Conservation (phyloP, 2,113 vertebrate species). For the Notarius quadriscutis region DNA sequence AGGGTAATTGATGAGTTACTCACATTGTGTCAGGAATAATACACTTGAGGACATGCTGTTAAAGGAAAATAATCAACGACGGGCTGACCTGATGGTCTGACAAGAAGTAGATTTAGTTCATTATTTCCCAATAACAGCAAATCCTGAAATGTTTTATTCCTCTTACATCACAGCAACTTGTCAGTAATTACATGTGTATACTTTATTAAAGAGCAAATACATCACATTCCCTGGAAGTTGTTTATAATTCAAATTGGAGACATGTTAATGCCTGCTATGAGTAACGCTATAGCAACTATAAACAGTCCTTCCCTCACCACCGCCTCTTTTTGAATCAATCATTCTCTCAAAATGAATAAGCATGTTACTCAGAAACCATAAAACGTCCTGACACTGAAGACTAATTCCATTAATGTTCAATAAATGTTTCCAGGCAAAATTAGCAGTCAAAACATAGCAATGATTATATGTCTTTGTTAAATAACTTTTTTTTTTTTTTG, state of each 20-base stretch:
- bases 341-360: not conserved
- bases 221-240: not conserved
- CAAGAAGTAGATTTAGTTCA: no score
- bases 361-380: no score
- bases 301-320: no score
- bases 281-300: no score
- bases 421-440: not conserved
- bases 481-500: no score
- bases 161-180: not conserved
- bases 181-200: no score
- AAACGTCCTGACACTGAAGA: not conserved
- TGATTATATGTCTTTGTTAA: not conserved
- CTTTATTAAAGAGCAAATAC: no score
- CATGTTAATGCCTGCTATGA: no score
- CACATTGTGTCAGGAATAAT: not conserved
- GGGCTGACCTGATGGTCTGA: no score
- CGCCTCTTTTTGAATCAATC: no score
- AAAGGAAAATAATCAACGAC: not conserved
- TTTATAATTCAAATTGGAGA: not conserved
- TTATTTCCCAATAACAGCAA: not conserved
- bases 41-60: not conserved
- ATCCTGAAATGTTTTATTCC: not conserved
- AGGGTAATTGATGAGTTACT: not conserved
- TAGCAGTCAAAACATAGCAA: not conserved
- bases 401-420: not conserved